Conservation (phyloP, 2,888 invertebrate species). For the Harmothoe impar region DNA sequence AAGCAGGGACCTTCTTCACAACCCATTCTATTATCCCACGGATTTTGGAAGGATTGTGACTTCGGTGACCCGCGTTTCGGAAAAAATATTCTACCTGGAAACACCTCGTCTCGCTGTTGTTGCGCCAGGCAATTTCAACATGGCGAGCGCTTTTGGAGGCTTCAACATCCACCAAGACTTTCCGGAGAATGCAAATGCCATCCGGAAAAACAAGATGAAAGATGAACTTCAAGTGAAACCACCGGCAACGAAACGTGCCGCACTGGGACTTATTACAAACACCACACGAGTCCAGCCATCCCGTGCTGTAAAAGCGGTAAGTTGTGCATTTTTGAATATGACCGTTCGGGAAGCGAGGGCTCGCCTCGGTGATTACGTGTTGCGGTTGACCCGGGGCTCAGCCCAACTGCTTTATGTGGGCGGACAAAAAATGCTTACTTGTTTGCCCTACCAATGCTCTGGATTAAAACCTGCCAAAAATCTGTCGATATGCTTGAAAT, state of each 20-base stretch:
- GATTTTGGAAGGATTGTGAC: conserved; percentile 21
- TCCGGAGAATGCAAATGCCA: conserved; percentile 74
- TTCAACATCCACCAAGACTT: conserved; percentile 70
- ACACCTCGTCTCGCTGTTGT: not conserved
- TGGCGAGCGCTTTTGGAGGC: conserved; percentile 60
- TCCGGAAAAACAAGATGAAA: conserved; percentile 70
- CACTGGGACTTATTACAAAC: conserved; percentile 80
- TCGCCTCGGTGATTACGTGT: conserved; percentile 36
- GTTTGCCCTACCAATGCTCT: no score
- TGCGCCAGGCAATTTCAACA: conserved; percentile 28
- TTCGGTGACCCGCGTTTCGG: not conserved
- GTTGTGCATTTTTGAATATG: conserved; percentile 50
- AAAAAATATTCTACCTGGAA: conserved; percentile 51
- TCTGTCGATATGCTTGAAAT: no score
- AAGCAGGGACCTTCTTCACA: not conserved
- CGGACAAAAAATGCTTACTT: not conserved
- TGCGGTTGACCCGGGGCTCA: not conserved
- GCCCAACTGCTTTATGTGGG: not conserved
- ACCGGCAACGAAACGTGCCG: conserved; percentile 76
- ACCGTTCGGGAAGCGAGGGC: conserved; percentile 16
- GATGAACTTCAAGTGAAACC: conserved; percentile 56
- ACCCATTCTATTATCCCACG: not conserved
- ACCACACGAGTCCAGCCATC: conserved; percentile 77
- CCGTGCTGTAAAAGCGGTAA: conserved; percentile 78
- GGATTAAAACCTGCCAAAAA: no score